Evolutionary conservation across 2,888 invertebrate species (phyloP).

Genomic region (Drepanosiphum platanoidis): DNA sequence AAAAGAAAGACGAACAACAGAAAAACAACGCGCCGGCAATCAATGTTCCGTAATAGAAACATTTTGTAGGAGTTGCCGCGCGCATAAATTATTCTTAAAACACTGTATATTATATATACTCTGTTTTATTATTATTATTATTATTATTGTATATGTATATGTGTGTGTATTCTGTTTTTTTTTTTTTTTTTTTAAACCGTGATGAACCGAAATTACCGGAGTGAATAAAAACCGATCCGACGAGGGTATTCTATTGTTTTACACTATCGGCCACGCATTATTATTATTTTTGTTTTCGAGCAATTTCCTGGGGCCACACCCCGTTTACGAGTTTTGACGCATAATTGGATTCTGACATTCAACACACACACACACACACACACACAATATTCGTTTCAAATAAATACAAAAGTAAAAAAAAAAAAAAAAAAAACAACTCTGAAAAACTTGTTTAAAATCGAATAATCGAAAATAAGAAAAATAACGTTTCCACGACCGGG

Average conservation of each 20-base stretch:
- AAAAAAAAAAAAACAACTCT: neutral
- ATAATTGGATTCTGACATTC: constrained; percentile 60
- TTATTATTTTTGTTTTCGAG: constrained; percentile 58
- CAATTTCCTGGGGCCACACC: constrained; percentile 61
- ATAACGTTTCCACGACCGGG: constrained; percentile 14
- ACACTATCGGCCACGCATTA: constrained; percentile 54
- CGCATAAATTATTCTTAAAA: constrained; percentile 52
- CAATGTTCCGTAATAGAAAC: constrained; percentile 40
- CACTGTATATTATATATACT: no score
- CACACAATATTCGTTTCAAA: neutral
- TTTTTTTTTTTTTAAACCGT: constrained; percentile 12
- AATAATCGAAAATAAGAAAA: constrained; percentile 52
- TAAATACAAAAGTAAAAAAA: constrained; percentile 25
- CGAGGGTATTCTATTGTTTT: constrained; percentile 58
- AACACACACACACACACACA: constrained; percentile 17
- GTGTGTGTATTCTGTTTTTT: no score
- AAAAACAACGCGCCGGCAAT: neutral
- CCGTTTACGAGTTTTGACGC: constrained; percentile 58
- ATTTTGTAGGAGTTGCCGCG: constrained; percentile 54
- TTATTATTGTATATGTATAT: no score
- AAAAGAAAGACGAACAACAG: neutral
- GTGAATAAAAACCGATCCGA: constrained; percentile 59
- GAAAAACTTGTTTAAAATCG: constrained; percentile 47
- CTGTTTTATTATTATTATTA: constrained; percentile 19
- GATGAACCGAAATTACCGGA: constrained; percentile 57